Conservation (phyloP, 1,140 invertebrate species). For the Oedothorax gibbosus region DNA sequence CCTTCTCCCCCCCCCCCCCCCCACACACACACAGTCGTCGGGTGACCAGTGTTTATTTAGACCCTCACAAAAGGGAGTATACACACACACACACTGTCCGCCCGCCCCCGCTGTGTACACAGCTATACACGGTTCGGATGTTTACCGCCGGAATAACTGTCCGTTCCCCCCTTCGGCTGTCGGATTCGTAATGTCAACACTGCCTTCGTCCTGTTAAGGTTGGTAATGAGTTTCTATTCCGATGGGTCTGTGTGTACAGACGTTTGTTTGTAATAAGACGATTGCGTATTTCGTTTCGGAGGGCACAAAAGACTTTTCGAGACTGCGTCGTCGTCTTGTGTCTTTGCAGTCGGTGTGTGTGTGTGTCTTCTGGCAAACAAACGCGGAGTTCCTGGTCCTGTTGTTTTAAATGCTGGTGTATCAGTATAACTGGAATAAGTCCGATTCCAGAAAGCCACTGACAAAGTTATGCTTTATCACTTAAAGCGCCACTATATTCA, state of each 20-base stretch:
- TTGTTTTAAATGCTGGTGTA: too few species aligned
- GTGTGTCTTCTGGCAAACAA: neutral
- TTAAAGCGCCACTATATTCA: too few species aligned
- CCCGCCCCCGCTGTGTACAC: constrained; percentile 27
- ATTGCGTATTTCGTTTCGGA: constrained; percentile 31
- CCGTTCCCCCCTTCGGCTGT: constrained; percentile 41
- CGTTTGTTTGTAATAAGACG: constrained; percentile 53
- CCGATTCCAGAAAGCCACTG: too few species aligned
- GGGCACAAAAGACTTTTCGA: constrained; percentile 37
- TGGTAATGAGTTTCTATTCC: constrained; percentile 59
- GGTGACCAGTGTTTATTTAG: constrained; percentile 60
- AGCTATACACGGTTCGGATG: constrained; percentile 50
- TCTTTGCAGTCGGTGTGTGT: neutral
- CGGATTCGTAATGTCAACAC: constrained; percentile 55
- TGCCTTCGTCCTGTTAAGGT: constrained; percentile 2
- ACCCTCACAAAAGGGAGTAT: constrained; percentile 46
- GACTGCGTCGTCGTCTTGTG: neutral
- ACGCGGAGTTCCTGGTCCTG: too few species aligned
- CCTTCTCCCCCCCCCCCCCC: too few species aligned
- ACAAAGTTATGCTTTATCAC: too few species aligned
- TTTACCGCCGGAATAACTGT: constrained; percentile 59
- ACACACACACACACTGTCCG: constrained; percentile 34
- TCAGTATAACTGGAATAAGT: too few species aligned
- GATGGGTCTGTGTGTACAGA: constrained; percentile 16
- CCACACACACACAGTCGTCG: constrained; percentile 38